Base-by-base conservation (phyloP, 2,888 invertebrate genomes). In the Oligia strigilis region DNA sequence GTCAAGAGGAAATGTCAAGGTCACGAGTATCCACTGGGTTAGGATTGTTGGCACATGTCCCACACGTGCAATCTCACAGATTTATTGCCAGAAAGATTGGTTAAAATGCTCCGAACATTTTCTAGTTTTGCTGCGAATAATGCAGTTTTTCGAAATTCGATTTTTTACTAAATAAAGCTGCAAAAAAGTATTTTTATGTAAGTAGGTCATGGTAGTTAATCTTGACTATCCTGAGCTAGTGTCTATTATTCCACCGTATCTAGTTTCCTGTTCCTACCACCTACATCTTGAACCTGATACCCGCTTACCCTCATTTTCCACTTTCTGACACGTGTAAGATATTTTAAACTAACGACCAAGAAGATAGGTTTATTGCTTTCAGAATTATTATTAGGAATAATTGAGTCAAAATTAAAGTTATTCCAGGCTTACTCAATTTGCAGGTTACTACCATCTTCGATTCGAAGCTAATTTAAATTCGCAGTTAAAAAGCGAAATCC, bases 1-100 rank as follows among this genome's bases (percentile, higher is more conserved):
- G 64, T 87, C 75, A 74, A 73, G 64, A 76, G 79, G 64, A 83
- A 87, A 79, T 76, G 87, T 64, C 75, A 87, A 87, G 84, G 84
- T 83, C 73, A 83, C 52, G 29, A 46, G 60, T 55, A 74, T 73
- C 66, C 46, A 62, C 36, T 40, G 52, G 11, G 40, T 36, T 78
- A 19, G 70, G 29, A 55, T 65, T 72, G 64, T 80, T 87, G 87
- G 87, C 87, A 76, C 71, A 36, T 71, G 52, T 76, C 79, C 72
- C 75, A 83, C 79, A 83, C 64, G 65, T 65, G 67, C 66, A 65
- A 8, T 65, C 60, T 72, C 55, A 55, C 17, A 43, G 29, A 85
- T 86, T 86, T 86, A 74, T 67, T 60, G 36, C 62, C 23, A 29
- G 2, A 71, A 62, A 73, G 9, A 55, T 72, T 46, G 29, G 70